Conservation (phyloP, 2,113 vertebrate genomes). For the Columba janthina region DNA sequence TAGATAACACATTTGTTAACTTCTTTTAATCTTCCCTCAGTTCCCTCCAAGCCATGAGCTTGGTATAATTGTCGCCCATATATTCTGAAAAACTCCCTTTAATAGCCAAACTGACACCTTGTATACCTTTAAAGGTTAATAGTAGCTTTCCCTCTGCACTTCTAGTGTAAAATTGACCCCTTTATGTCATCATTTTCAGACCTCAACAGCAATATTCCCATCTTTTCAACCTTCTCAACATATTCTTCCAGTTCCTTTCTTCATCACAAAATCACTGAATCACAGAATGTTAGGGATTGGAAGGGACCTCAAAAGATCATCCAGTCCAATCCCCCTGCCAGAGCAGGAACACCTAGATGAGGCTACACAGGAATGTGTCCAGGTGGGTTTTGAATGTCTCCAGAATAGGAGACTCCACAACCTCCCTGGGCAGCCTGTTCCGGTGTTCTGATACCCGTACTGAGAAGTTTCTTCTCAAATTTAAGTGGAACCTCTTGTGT, state of each 20-base stretch:
- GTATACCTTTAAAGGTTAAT: not conserved
- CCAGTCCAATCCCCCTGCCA: too few relatives aligned
- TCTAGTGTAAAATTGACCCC: not conserved
- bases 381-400: too few relatives aligned
- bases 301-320: too few relatives aligned
- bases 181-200: not conserved
- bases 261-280: not conserved
- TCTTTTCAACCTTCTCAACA: not conserved
- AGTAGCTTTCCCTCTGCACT: not conserved
- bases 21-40: not conserved
- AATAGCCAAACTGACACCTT: not conserved
- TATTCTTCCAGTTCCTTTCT: not conserved
- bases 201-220: not conserved
- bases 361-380: too few relatives aligned
- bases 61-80: not conserved
- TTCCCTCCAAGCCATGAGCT: not conserved
- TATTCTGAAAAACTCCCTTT: not conserved
- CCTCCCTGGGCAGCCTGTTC: too few relatives aligned
- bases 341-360: too few relatives aligned
- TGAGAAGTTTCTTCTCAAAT: too few relatives aligned
- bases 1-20: not conserved
- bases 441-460: too few relatives aligned
- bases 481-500: too few relatives aligned
- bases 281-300: too few relatives aligned
- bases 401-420: too few relatives aligned